Evolutionary conservation across 2,113 vertebrate genomes (phyloP).

Genomic region (Neomonachus schauinslandi): DNA sequence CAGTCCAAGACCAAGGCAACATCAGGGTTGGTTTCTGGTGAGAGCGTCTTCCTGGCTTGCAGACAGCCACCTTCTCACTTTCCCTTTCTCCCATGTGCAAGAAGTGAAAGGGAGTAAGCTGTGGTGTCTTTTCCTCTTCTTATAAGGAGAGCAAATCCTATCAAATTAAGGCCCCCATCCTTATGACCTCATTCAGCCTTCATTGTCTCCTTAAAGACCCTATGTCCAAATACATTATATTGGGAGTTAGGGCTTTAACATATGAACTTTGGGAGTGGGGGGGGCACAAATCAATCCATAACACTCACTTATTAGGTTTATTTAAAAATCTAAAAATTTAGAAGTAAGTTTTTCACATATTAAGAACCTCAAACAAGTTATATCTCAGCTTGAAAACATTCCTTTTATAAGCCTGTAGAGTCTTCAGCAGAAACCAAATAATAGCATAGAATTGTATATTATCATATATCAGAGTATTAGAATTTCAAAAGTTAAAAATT

Average conservation of each 20-base stretch:
- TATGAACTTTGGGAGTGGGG: not conserved
- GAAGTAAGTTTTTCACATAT: not conserved
- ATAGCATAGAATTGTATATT: not conserved
- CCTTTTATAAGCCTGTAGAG: not conserved
- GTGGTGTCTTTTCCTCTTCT: not conserved
- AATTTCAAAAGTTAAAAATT: slow-evolving; percentile 20
- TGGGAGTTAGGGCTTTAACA: not conserved
- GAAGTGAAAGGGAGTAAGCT: not conserved
- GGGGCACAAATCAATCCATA: not conserved
- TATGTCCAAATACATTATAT: not conserved
- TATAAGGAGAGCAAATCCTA: not conserved
- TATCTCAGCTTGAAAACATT: slow-evolving; percentile 1
- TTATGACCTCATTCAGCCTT: not conserved
- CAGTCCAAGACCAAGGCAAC: not conserved
- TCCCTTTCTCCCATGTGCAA: not conserved
- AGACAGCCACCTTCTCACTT: not conserved
- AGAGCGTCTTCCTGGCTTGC: not conserved
- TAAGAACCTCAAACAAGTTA: not conserved
- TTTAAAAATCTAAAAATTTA: not conserved
- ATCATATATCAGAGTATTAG: not conserved
- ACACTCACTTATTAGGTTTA: not conserved
- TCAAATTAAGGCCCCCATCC: not conserved
- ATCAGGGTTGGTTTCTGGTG: not conserved
- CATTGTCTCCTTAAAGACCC: not conserved
- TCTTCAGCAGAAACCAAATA: not conserved